Base-by-base conservation (phyloP, 2,113 vertebrate genomes). In the Motacilla alba region DNA sequence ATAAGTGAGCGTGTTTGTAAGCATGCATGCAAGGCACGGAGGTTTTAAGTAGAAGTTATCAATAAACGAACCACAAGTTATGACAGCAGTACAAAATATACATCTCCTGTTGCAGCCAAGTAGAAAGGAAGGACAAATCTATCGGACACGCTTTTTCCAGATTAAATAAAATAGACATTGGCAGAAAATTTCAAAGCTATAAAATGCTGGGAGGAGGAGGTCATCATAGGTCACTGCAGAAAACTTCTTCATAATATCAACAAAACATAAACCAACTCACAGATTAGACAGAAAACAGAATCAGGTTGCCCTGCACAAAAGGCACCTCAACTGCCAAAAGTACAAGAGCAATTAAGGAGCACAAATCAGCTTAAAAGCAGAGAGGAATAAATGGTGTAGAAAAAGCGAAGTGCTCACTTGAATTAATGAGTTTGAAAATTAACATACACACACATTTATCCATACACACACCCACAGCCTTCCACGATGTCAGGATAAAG, bases 301-400 rank as follows among this genome's bases (percentile, higher is more conserved):
- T 78, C 26, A 21, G 17, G 44, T 87, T 94, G 89, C 90, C 63
- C 75, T 66, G 47, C 56, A 95, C 87, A 96, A 96, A 96, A 94
- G 80, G 82, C 56, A 83, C 37, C 79, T 90, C 85, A 92, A 82
- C 92, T 94, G 94, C 80, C 94, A 96, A 96, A 96, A 97, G 87
- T 69, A 92, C 85, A 96, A 94, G 76, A 95, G 93, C 78, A 96
- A 97, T 96, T 95, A 97, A 93, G 80, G 66, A 89, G 56, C 83
- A 87, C 92, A 95, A 97, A 95, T 90, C 94, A 97, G 87, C 94
- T 95, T 96, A 94, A 96, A 96, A 92, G 75, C 79, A 89, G 74
- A 85, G 72, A 83, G 43, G 72, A 93, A 85, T 83, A 96, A 97
- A 96, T 47, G 55, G 67, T 79, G 62, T 50, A 85, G 83, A 90